These are phyloP conservation scores for Protonibea diacanthus DNA, from an alignment of 2,797 vertebrate genomes.

Conservation along the genomic window DNA sequence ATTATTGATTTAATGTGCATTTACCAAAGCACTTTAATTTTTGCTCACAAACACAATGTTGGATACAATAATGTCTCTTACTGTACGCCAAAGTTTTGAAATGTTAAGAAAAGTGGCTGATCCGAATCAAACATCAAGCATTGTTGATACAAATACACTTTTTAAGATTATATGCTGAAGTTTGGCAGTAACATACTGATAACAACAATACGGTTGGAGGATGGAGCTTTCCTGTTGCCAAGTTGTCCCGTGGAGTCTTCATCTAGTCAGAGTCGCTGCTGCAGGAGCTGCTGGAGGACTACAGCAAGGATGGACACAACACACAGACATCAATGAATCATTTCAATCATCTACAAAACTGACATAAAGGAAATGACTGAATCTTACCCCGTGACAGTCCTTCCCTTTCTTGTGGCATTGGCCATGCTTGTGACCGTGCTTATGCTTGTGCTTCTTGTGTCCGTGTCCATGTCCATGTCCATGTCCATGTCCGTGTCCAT, in stretches of 20 bases:
- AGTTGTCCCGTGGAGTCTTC: neutral
- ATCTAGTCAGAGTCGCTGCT: constrained; percentile 81
- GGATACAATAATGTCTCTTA: neutral
- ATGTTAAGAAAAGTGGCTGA: neutral
- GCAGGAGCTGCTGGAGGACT: constrained; percentile 81
- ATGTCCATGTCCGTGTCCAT: neutral
- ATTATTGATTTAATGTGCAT: neutral
- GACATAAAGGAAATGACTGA: neutral
- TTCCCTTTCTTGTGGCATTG: constrained; percentile 76
- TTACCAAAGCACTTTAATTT: constrained; percentile 8
- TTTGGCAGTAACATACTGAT: neutral
- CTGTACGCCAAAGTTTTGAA: neutral
- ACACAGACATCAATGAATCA: constrained; percentile 3
- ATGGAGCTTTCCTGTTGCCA: neutral
- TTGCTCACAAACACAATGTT: constrained; percentile 9
- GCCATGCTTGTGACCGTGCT: constrained; percentile 63
- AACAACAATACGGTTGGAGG: neutral
- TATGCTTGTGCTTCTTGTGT: constrained; percentile 40
- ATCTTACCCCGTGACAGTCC: constrained; percentile 62
- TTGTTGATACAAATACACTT: neutral
- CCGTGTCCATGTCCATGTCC: constrained; percentile 14
- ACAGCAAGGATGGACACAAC: constrained; percentile 28
- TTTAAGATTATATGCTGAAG: neutral
- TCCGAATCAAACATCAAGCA: neutral
- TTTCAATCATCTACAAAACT: neutral